These are phyloP conservation scores for Leptinotarsa rubiginosa DNA, from an alignment of 2,888 invertebrate genomes.

Conservation along the genomic window DNA sequence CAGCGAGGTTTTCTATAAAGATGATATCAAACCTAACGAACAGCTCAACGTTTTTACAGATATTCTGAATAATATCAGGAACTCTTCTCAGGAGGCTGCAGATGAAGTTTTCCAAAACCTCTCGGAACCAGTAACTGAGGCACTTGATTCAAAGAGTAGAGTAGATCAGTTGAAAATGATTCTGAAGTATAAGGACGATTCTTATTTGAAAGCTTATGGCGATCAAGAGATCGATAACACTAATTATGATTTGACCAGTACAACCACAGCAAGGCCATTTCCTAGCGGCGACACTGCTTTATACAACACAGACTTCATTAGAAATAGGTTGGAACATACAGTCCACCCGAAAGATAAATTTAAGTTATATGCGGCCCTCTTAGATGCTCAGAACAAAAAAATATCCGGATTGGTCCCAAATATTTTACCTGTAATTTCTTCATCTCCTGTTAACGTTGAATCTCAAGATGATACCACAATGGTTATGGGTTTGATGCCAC, in stretches of 20 bases:
- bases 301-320: background rate
- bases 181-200: constrained; percentile 21
- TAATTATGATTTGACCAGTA: constrained; percentile 25
- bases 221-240: constrained; percentile 34
- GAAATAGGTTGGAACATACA: background rate
- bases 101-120: constrained; percentile 33
- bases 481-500: constrained; percentile 57
- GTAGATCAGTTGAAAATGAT: background rate
- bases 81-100: constrained; percentile 50
- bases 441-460: constrained; percentile 19
- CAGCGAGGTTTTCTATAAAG: constrained; percentile 64
- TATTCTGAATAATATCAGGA: constrained; percentile 67
- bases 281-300: constrained; percentile 7
- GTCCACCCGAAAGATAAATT: constrained; percentile 21
- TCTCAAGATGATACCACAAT: constrained; percentile 31
- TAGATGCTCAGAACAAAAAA: constrained; percentile 26
- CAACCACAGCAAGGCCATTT: constrained; percentile 36
- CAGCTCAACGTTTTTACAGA: constrained; percentile 68
- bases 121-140: constrained; percentile 44
- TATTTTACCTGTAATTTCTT: background rate
- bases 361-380: constrained; percentile 30
- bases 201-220: constrained; percentile 38
- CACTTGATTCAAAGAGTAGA: constrained; percentile 24
- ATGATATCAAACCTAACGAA: constrained; percentile 64
- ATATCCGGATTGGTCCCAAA: background rate